phyloP scores from a whole-genome alignment of 1,140 invertebrate genomes.

The Semibalanus balanoides region DNA sequence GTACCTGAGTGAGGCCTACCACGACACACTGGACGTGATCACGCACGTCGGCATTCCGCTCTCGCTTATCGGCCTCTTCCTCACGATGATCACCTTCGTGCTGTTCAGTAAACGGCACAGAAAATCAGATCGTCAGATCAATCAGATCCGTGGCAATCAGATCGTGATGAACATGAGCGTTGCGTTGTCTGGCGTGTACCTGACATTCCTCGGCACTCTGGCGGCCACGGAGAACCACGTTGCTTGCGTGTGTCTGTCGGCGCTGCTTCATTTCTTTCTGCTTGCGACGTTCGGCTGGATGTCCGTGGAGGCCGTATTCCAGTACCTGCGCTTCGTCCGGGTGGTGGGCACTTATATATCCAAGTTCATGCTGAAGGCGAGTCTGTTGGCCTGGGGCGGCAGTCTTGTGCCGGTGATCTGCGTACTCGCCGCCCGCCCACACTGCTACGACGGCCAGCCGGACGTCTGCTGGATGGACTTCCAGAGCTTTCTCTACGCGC shows the following conservation, averaged over 20 bases:
- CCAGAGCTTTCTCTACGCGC: too few relatives aligned
- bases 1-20: conserved; percentile 13
- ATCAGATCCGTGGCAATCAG: conserved; percentile 20
- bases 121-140: too few relatives aligned
- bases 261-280: conserved; percentile 33
- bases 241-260: conserved; percentile 25
- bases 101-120: conserved; percentile 25
- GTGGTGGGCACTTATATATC: conserved; percentile 34
- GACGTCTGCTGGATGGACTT: conserved; percentile 31
- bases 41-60: conserved; percentile 21
- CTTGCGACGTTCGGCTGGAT: conserved; percentile 36
- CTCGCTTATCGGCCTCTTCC: conserved; percentile 21
- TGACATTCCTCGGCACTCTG: conserved; percentile 21
- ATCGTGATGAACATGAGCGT: conserved; percentile 23
- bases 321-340: conserved; percentile 35
- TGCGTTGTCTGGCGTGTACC: conserved; percentile 20
- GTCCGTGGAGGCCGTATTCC: conserved; percentile 34
- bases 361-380: conserved; percentile 29
- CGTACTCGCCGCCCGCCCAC: conserved; percentile 17
- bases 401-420: conserved; percentile 22
- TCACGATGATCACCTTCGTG: conserved; percentile 23
- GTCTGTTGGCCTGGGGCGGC: conserved; percentile 30
- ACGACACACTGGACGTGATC: conserved; percentile 17
- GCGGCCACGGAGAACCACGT: conserved; percentile 16
- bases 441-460: too few relatives aligned